Conservation (phyloP, 2,888 invertebrate genomes). For the Corbicula japonica region DNA sequence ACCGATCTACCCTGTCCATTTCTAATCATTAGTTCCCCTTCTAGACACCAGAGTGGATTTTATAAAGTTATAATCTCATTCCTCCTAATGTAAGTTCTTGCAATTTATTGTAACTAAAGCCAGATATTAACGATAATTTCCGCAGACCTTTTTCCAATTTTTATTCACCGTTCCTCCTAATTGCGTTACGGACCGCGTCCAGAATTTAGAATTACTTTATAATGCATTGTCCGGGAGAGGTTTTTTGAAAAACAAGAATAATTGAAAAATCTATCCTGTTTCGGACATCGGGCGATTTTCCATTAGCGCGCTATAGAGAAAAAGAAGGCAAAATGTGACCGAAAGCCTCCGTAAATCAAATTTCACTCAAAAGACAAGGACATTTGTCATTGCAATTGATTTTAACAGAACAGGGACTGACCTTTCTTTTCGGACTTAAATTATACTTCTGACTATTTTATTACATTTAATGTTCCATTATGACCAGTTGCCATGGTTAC, state of each 20-base stretch:
- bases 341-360: slow-evolving; percentile 64
- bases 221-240: slow-evolving; percentile 57
- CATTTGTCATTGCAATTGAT: slow-evolving; percentile 67
- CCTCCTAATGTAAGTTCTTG: slow-evolving; percentile 61
- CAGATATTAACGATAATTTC: slow-evolving; percentile 54
- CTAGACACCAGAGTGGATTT: slow-evolving; percentile 38
- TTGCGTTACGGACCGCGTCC: slow-evolving; percentile 56
- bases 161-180: slow-evolving; percentile 49
- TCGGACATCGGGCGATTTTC: slow-evolving; percentile 51
- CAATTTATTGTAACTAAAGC: slow-evolving; percentile 63
- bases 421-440: slow-evolving; percentile 71
- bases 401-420: slow-evolving; percentile 63
- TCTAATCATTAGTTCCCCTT: slow-evolving; percentile 39
- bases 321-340: slow-evolving; percentile 49
- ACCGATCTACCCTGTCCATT: slow-evolving; percentile 35
- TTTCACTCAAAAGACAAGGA: slow-evolving; percentile 55
- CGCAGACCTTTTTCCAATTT: slow-evolving; percentile 27
- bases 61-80: slow-evolving; percentile 68
- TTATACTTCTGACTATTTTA: slow-evolving; percentile 72
- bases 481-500: slow-evolving; percentile 67
- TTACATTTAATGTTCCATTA: slow-evolving; percentile 73
- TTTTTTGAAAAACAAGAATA: slow-evolving; percentile 69
- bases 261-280: slow-evolving; percentile 65
- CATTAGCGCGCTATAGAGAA: slow-evolving; percentile 55
- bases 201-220: slow-evolving; percentile 67